These are phyloP conservation scores for Oriolus oriolus DNA, from an alignment of 2,113 vertebrate species.

Conservation along the genomic window DNA sequence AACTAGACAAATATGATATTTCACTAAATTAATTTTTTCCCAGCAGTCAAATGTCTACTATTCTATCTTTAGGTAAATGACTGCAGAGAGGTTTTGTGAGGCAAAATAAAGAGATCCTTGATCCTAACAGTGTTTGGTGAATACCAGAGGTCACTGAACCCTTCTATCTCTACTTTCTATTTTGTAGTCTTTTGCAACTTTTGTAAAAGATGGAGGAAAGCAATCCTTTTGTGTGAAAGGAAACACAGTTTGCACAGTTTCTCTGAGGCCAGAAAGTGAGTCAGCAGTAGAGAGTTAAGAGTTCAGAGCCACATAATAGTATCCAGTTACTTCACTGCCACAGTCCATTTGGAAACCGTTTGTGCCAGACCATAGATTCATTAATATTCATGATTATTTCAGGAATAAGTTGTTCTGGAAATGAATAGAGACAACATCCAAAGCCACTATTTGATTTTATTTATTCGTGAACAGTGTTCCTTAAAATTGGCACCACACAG, in stretches of 20 bases:
- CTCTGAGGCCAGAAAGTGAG: neutral
- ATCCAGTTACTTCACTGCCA: neutral
- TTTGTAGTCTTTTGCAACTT: neutral
- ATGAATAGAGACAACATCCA: conserved; percentile 3
- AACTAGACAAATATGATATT: neutral
- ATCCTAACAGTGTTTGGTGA: neutral
- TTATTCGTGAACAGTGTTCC: neutral
- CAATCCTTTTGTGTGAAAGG: neutral
- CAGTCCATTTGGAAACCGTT: neutral
- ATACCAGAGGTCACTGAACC: neutral
- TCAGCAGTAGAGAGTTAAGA: neutral
- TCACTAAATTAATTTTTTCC: neutral
- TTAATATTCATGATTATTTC: neutral
- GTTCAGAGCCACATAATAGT: neutral
- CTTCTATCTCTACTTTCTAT: neutral
- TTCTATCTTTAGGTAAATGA: neutral
- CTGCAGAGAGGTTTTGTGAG: neutral
- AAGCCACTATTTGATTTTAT: neutral
- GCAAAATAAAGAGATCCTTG: neutral
- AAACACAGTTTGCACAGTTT: neutral
- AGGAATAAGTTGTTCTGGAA: neutral
- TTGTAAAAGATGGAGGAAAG: neutral
- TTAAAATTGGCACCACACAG: neutral
- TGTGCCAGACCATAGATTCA: neutral
- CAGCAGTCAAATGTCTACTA: neutral